Conservation (phyloP, 2,113 vertebrate species). For the Apistogramma diplotaenia region DNA sequence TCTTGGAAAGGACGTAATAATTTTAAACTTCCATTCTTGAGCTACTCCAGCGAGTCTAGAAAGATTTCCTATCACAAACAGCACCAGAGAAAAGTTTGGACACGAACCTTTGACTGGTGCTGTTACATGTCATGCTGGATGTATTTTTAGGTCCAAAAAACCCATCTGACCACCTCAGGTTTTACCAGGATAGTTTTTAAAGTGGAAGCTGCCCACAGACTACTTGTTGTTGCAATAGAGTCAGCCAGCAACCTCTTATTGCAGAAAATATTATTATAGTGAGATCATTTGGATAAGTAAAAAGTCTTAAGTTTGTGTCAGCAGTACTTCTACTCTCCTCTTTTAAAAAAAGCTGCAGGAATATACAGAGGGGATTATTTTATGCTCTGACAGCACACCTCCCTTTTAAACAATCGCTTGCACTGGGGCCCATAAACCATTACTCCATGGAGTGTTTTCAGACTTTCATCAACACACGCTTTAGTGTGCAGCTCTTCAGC, state of each 20-base stretch:
- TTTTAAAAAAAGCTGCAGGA: slow-evolving; percentile 42
- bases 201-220: slow-evolving; percentile 40
- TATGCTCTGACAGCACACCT: slow-evolving; percentile 41
- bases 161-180: background rate
- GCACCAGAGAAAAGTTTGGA: too few species aligned
- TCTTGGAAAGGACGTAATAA: background rate
- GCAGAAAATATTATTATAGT: background rate
- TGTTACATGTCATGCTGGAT: too few species aligned
- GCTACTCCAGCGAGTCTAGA: background rate
- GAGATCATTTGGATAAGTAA: background rate
- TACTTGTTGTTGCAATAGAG: slow-evolving; percentile 34
- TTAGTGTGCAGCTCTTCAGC: slow-evolving; percentile 36
- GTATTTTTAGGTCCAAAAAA: background rate
- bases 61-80: slow-evolving; percentile 4
- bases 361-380: slow-evolving; percentile 24
- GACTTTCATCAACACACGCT: slow-evolving; percentile 50
- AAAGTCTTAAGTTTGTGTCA: background rate
- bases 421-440: slow-evolving; percentile 66
- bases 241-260: slow-evolving; percentile 5
- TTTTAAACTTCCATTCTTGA: background rate
- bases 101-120: too few species aligned
- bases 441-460: slow-evolving; percentile 61
- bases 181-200: slow-evolving; percentile 53
- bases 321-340: background rate
- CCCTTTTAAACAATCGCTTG: slow-evolving; percentile 45